A percentile compares a stretch with the other conserved stretches of the same genome.
These are phyloP conservation scores for Megalurothrips usitatus DNA, from an alignment of 2,888 invertebrate species.

Conservation along the genomic window DNA sequence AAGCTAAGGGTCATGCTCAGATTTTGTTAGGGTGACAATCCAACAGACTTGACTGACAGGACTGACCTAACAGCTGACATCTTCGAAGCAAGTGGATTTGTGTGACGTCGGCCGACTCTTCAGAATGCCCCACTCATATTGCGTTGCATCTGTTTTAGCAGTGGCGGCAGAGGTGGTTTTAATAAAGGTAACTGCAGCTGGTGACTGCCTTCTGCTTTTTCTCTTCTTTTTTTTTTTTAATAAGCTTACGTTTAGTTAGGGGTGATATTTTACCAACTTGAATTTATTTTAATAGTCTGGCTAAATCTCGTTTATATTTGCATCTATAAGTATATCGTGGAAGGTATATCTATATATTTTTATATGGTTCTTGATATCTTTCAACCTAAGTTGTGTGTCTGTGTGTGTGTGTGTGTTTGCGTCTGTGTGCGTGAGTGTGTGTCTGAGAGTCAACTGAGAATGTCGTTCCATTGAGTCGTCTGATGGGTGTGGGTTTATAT, in stretches of 20 bases:
- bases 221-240: conserved; percentile 28
- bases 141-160: conserved; percentile 74
- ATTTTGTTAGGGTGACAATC: not conserved
- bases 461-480: too few species aligned
- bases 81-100: conserved; percentile 8
- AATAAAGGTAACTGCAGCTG: conserved; percentile 89
- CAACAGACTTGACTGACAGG: not conserved
- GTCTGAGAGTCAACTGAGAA: too few species aligned
- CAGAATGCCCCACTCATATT: conserved; percentile 29
- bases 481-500: too few species aligned
- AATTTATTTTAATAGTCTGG: not conserved
- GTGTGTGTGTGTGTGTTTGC: not conserved
- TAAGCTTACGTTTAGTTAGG: conserved; percentile 1
- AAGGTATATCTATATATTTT: conserved; percentile 4
- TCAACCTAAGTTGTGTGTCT: not conserved
- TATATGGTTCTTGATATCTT: not conserved
- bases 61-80: not conserved
- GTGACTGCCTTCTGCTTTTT: conserved; percentile 27
- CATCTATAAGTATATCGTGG: not conserved
- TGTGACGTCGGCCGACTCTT: conserved; percentile 13
- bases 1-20: too few species aligned
- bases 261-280: not conserved
- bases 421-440: too few species aligned
- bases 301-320: too few species aligned
- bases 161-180: conserved; percentile 93